Evolutionary conservation across 2,797 vertebrate species (phyloP).

Genomic region (Cryptoprocta ferox): DNA sequence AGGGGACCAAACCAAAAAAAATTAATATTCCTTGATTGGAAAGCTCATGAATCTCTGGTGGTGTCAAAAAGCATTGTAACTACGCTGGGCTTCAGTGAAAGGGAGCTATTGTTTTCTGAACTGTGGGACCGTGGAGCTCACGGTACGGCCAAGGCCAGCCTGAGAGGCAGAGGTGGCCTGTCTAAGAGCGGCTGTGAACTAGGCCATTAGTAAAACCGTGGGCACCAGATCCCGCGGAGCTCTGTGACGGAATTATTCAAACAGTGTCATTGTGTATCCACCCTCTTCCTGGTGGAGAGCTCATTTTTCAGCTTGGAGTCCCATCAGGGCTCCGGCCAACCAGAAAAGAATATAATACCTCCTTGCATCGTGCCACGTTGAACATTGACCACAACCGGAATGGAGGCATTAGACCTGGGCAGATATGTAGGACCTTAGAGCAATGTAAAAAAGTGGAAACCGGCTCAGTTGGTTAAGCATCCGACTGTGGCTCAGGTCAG

Average conservation of each 20-base stretch:
- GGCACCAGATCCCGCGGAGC: not conserved
- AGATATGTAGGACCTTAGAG: not conserved
- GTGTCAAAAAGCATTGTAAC: not conserved
- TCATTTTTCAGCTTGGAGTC: not conserved
- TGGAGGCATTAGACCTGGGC: too few relatives aligned
- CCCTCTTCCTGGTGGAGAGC: not conserved
- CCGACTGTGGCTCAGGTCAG: too few relatives aligned
- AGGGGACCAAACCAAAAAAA: not conserved
- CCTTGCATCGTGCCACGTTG: not conserved
- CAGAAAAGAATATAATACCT: not conserved
- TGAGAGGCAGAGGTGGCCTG: not conserved
- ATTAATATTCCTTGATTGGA: not conserved
- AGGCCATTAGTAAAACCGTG: not conserved
- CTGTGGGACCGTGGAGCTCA: not conserved
- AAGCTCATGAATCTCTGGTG: not conserved
- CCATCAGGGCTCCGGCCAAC: not conserved
- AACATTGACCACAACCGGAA: too few relatives aligned
- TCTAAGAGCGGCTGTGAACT: not conserved
- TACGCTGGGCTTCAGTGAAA: not conserved
- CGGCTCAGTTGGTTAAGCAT: too few relatives aligned
- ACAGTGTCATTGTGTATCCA: not conserved
- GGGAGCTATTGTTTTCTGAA: not conserved
- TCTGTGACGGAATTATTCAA: not conserved
- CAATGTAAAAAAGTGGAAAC: not conserved
- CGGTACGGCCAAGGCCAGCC: not conserved